Evolutionary conservation across 1,140 invertebrate genomes (phyloP), one percentile per base, ranked within the genome.

Genomic region (Chionoecetes opilio): DNA sequence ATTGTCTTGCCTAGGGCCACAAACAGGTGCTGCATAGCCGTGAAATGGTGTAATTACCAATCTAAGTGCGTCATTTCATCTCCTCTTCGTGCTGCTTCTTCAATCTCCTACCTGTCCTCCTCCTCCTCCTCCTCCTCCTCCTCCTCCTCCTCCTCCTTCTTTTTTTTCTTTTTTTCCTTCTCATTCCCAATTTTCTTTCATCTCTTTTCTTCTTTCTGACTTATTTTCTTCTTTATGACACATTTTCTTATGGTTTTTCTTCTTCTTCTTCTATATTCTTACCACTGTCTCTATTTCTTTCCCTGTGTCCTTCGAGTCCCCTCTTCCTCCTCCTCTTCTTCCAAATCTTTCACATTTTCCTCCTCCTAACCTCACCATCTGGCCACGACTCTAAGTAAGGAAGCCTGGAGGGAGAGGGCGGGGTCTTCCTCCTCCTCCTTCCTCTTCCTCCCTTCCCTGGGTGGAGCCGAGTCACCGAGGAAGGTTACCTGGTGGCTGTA

Each of bases 11-110:
- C 21, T n/a, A 17, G 63, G 63, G 2, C 63, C 63, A n/a, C 63
- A 75, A 26, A 75, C 63, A 21, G 8, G 63, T 75, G 63, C 8
- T 75, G 63, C 63, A 75, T 75, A n/a, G 63, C 63, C 63, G 63
- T 75, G 63, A 75, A 75, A 75, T 75, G 6, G n/a, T n/a, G 63
- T 75, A 75, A 75, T 75, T 75, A 75, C 63, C 63, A 75, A 75
- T 75, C 63, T n/a, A 75, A 26, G 63, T n/a, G 63, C 63, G 63
- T 26, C 63, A 75, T n/a, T 75, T 75, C 63, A 75, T 17, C 63
- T 75, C 3, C 63, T 75, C 9, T 5, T 75, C 9, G 63, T 75
- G n/a, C 63, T n/a, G 21, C 63, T n/a, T 11, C 63, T 75, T 26
- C n/a, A n/a, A 75, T n/a, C n/a, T n/a, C 21, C 63, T 21, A 75